phyloP scores from a whole-genome alignment of 2,888 invertebrate species.

The Agriopis aurantiaria region DNA sequence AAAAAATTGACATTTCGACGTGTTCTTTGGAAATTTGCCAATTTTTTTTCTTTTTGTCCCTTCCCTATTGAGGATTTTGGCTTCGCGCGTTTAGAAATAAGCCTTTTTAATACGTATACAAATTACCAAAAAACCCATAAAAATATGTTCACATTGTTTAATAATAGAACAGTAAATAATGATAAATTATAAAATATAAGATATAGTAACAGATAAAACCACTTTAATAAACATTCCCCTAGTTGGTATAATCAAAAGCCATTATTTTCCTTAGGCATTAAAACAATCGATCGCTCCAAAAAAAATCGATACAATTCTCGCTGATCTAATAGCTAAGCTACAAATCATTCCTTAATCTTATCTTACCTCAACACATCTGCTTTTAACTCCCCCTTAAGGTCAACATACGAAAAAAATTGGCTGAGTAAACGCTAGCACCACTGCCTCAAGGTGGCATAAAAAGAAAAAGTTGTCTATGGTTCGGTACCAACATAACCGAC shows the following conservation, averaged over 20 bases:
- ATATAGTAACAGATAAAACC: too few relatives aligned
- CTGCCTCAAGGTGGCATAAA: conserved; percentile 24
- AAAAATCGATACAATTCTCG: conserved; percentile 8
- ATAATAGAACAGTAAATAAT: too few relatives aligned
- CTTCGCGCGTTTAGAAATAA: too few relatives aligned
- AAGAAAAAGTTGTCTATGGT: conserved; percentile 24
- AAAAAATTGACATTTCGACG: too few relatives aligned
- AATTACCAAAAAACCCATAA: too few relatives aligned
- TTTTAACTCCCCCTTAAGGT: conserved; percentile 34
- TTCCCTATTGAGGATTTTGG: too few relatives aligned
- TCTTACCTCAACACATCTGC: conserved; percentile 42
- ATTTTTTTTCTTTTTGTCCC: too few relatives aligned
- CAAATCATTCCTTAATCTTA: conserved; percentile 47
- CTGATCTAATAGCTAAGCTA: conserved; percentile 15
- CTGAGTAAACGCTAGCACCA: conserved; percentile 24
- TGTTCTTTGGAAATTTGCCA: too few relatives aligned
- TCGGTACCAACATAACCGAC: conserved; percentile 35
- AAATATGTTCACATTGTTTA: too few relatives aligned
- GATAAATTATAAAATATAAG: too few relatives aligned
- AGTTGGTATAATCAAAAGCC: conserved; percentile 1
- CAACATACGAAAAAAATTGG: conserved; percentile 41
- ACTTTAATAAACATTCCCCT: too few relatives aligned
- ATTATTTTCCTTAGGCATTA: conserved; percentile 1
- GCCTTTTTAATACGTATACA: too few relatives aligned
- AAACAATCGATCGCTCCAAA: conserved; percentile 2